Conservation (phyloP, 2,888 invertebrate genomes). For the Ormyrus thymus region DNA sequence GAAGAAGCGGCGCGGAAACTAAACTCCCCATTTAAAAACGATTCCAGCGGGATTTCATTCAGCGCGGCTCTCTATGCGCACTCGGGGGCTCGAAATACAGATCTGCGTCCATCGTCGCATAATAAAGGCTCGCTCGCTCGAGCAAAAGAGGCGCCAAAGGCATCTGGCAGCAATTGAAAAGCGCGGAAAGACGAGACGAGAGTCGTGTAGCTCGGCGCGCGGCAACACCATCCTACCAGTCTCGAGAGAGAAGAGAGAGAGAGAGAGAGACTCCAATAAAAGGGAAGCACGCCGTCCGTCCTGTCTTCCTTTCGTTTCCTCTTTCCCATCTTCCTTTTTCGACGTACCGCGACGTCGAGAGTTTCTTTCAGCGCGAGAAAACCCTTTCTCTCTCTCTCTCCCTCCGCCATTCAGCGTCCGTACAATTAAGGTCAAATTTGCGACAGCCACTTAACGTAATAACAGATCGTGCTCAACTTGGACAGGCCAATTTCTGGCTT, state of each 20-base stretch:
- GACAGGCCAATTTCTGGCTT: constrained; percentile 41
- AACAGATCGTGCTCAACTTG: constrained; percentile 61
- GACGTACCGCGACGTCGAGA: background rate
- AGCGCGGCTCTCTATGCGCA: background rate
- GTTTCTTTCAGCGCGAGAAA: constrained; percentile 1
- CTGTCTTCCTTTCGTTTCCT: constrained; percentile 19
- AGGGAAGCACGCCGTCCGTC: background rate
- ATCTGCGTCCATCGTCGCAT: constrained; percentile 20
- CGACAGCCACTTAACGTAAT: constrained; percentile 71
- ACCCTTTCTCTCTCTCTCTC: constrained; percentile 51
- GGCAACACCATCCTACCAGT: background rate
- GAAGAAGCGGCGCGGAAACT: background rate
- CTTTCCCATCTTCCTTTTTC: background rate
- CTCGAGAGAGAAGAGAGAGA: constrained; percentile 20
- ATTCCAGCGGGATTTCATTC: constrained; percentile 16
- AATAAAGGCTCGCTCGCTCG: constrained; percentile 4
- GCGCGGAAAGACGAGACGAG: constrained; percentile 35
- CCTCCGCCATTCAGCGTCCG: constrained; percentile 66
- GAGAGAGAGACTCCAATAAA: background rate
- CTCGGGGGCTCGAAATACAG: constrained; percentile 18
- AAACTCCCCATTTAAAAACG: constrained; percentile 13
- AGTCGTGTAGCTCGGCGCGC: background rate
- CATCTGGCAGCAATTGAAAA: constrained; percentile 47
- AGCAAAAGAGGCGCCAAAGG: constrained; percentile 10
- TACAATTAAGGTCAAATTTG: constrained; percentile 71